phyloP scores from a whole-genome alignment of 2,888 invertebrate species.

The Stratiomys singularior region DNA sequence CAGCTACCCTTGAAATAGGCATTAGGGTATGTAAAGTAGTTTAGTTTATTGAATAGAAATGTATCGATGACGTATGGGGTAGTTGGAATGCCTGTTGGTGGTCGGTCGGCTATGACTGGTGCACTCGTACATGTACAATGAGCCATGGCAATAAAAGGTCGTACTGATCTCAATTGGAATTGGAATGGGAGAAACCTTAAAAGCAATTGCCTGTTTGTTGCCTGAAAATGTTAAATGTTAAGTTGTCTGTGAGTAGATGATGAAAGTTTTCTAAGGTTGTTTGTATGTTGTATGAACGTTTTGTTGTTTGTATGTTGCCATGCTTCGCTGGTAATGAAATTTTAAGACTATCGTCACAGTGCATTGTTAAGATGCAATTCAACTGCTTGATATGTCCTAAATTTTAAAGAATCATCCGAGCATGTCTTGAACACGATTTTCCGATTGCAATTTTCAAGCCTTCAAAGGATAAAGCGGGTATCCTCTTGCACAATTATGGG shows the following conservation, averaged over 20 bases:
- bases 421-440: too few relatives aligned
- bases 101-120: neutral
- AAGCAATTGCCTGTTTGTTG: conserved; percentile 34
- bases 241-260: neutral
- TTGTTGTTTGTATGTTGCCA: too few relatives aligned
- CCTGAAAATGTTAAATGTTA: neutral
- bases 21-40: conserved; percentile 28
- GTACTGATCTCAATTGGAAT: neutral
- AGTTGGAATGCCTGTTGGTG: conserved; percentile 31
- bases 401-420: too few relatives aligned
- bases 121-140: neutral
- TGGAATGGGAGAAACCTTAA: conserved; percentile 20
- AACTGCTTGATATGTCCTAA: too few relatives aligned
- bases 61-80: neutral
- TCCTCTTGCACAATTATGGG: too few relatives aligned
- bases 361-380: too few relatives aligned
- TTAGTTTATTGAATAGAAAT: conserved; percentile 8
- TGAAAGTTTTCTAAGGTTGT: neutral
- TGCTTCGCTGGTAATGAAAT: too few relatives aligned
- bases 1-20: conserved; percentile 27
- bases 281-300: neutral
- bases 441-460: too few relatives aligned
- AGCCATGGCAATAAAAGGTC: conserved; percentile 39
- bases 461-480: too few relatives aligned
- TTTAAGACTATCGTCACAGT: too few relatives aligned